phyloP scores from a whole-genome alignment of 2,888 invertebrate genomes.

The Micropterix aruncella region DNA sequence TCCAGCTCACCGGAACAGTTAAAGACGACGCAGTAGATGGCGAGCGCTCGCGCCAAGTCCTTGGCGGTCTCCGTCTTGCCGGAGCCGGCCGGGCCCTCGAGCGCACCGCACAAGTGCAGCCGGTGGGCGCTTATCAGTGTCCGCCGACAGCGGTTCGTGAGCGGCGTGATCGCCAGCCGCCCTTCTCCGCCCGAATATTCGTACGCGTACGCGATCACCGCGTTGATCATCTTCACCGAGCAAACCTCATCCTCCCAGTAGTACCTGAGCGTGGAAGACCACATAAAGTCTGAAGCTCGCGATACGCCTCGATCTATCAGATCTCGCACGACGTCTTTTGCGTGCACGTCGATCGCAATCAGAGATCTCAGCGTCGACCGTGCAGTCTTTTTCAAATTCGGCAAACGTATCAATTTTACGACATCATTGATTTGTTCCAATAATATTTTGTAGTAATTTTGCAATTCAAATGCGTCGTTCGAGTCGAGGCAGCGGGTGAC shows the following conservation, averaged over 20 bases:
- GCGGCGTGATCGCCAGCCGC: conserved; percentile 59
- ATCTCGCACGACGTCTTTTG: conserved; percentile 64
- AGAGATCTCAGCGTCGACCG: conserved; percentile 69
- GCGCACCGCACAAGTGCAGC: conserved; percentile 72
- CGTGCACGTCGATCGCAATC: conserved; percentile 76
- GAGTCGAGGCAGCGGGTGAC: conserved; percentile 54
- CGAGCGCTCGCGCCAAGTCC: conserved; percentile 83
- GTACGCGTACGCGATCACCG: conserved; percentile 64
- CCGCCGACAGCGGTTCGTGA: conserved; percentile 69
- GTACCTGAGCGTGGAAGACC: conserved; percentile 71
- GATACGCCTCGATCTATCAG: conserved; percentile 46
- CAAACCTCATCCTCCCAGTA: conserved; percentile 62
- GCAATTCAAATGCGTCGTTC: conserved; percentile 38
- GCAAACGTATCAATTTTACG: conserved; percentile 56
- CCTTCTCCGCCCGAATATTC: conserved; percentile 76
- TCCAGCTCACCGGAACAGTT: conserved; percentile 80
- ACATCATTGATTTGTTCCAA: conserved; percentile 55
- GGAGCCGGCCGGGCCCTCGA: conserved; percentile 75
- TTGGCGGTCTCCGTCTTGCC: conserved; percentile 89
- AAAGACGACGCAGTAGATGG: conserved; percentile 81
- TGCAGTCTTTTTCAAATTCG: conserved; percentile 52
- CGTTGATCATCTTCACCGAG: conserved; percentile 62
- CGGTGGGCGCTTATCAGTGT: conserved; percentile 74
- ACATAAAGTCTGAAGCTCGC: conserved; percentile 68
- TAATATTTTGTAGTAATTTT: conserved; percentile 39